Percentiles rank a stretch among this genome's conserved stretches.
Evolutionary conservation across 2,797 vertebrate species (phyloP).

Genomic region (Chromobotia macracanthus): DNA sequence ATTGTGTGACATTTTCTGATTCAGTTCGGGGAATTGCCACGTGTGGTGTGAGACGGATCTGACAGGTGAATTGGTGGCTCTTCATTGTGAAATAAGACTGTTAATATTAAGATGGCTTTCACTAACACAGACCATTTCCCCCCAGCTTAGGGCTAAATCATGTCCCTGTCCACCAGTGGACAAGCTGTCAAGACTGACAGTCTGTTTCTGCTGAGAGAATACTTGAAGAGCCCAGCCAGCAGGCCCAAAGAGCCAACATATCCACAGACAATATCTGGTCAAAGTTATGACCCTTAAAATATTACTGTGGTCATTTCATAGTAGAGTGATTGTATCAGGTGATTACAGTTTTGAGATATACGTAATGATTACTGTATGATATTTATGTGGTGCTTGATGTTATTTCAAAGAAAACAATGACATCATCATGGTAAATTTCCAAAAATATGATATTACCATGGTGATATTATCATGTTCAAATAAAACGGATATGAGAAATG

Average conservation of each 20-base stretch:
- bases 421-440: too few species aligned
- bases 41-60: slow-evolving; percentile 33
- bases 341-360: background rate
- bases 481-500: too few species aligned
- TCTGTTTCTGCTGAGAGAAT: slow-evolving; percentile 15
- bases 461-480: too few species aligned
- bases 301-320: background rate
- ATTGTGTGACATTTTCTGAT: slow-evolving; percentile 54
- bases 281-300: slow-evolving; percentile 10
- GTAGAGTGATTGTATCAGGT: background rate
- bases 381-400: too few species aligned
- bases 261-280: background rate
- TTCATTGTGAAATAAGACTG: slow-evolving; percentile 51
- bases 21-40: slow-evolving; percentile 40
- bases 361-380: too few species aligned
- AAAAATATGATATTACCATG: too few species aligned
- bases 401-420: too few species aligned
- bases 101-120: slow-evolving; percentile 52
- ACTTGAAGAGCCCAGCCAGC: slow-evolving; percentile 23
- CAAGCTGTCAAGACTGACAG: slow-evolving; percentile 52
- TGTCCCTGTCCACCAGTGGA: slow-evolving; percentile 46
- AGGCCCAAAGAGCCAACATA: background rate
- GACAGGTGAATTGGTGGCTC: slow-evolving; percentile 53
- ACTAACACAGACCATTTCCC: slow-evolving; percentile 49
- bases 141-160: slow-evolving; percentile 46